phyloP scores from a whole-genome alignment of 2,888 invertebrate species.

The Nezara viridula region DNA sequence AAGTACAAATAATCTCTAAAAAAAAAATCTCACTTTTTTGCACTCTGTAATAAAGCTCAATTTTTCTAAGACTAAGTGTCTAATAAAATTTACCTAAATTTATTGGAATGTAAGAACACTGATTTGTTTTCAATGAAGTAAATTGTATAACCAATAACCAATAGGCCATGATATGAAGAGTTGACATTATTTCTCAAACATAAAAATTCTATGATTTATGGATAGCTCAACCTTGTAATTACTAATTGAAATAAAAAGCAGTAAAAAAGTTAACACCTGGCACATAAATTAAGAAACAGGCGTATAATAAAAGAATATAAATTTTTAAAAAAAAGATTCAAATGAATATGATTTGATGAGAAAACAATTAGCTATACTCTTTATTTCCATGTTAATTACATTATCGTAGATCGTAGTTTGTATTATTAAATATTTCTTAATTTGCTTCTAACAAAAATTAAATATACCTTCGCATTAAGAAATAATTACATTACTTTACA shows the following conservation, averaged over 20 bases:
- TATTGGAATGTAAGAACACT: slow-evolving; percentile 27
- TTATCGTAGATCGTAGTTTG: no score
- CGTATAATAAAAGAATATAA: no score
- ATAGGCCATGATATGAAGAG: neutral
- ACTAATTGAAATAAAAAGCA: no score
- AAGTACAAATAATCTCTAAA: slow-evolving; percentile 9
- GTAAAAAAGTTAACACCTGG: no score
- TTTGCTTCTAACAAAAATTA: no score
- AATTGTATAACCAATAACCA: neutral
- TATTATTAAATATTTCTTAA: no score
- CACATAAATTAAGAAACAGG: no score
- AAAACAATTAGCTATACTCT: no score
- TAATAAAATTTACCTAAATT: neutral
- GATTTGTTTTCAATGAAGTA: neutral
- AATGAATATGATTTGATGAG: no score
- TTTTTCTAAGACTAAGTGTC: slow-evolving; percentile 12
- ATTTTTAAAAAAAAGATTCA: no score
- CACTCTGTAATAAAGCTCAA: slow-evolving; percentile 16
- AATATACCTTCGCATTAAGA: neutral
- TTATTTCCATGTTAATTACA: no score
- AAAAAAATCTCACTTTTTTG: slow-evolving; percentile 40
- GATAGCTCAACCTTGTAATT: neutral
- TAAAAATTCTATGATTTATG: neutral
- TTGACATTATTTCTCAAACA: neutral
- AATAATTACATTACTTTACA: neutral